These are phyloP conservation scores for Trissolcus basalis DNA, from an alignment of 1,140 invertebrate species.

Conservation along the genomic window DNA sequence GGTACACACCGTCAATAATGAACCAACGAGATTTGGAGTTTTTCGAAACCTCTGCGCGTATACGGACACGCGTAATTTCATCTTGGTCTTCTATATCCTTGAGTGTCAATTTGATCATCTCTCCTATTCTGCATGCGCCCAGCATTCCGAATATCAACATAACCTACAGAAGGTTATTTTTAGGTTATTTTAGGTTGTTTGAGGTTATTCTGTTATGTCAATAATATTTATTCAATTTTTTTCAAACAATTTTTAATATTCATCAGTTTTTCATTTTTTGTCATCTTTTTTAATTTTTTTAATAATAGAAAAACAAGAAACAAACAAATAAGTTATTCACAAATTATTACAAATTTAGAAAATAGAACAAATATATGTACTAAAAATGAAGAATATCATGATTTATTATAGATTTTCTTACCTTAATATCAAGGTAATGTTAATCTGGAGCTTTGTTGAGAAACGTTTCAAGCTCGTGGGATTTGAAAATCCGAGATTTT, in stretches of 20 bases:
- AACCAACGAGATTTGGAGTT: slow-evolving; percentile 1
- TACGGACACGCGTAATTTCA: not conserved
- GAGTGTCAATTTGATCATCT: not conserved
- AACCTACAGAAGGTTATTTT: not conserved
- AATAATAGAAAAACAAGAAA: too few relatives aligned
- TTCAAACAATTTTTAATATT: not conserved
- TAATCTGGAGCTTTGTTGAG: not conserved
- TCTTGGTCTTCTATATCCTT: not conserved
- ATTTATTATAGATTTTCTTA: slow-evolving; percentile 1
- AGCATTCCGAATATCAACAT: not conserved
- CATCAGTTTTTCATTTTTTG: too few relatives aligned
- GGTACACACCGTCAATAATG: not conserved
- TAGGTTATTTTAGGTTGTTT: not conserved
- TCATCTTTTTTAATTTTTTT: too few relatives aligned
- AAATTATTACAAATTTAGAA: not conserved
- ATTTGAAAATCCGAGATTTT: not conserved
- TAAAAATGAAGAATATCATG: too few relatives aligned
- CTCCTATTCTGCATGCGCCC: slow-evolving; percentile 1
- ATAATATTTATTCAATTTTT: slow-evolving; percentile 4
- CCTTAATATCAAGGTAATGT: slow-evolving; percentile 1
- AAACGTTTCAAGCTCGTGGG: not conserved
- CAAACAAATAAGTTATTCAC: not conserved
- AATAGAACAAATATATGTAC: not conserved
- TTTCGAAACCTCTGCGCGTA: not conserved
- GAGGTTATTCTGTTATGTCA: too few relatives aligned